These are phyloP conservation scores for Mohoua ochrocephala DNA, from an alignment of 2,113 vertebrate genomes.

Conservation along the genomic window DNA sequence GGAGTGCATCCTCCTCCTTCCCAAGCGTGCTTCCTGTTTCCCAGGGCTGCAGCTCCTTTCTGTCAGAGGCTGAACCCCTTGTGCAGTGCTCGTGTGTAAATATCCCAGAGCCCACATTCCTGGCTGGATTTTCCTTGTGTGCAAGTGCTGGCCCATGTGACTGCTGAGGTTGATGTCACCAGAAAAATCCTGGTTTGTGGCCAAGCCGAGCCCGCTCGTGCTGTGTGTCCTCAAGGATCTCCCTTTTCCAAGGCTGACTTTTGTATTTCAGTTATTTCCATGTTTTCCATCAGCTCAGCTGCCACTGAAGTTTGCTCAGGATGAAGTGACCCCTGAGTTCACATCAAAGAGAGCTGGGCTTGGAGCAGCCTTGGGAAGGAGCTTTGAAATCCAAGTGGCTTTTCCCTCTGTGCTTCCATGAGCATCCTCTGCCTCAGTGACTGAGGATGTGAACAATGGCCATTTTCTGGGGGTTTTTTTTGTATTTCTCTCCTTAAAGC, in stretches of 20 bases:
- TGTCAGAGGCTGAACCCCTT: not conserved
- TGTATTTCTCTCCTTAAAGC: not conserved
- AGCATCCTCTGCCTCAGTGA: not conserved
- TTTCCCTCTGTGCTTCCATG: not conserved
- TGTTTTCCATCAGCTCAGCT: not conserved
- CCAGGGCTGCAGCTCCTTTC: not conserved
- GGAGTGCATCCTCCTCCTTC: not conserved
- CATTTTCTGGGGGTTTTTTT: not conserved
- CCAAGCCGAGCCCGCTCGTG: not conserved
- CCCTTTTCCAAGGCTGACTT: not conserved
- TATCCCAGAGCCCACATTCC: not conserved
- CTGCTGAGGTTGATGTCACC: not conserved
- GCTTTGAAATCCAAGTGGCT: not conserved
- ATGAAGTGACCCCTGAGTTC: not conserved
- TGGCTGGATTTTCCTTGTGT: not conserved
- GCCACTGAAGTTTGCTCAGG: not conserved
- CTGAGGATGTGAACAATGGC: not conserved
- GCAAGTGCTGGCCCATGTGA: not conserved
- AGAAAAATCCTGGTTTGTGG: not conserved
- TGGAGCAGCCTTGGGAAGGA: not conserved
- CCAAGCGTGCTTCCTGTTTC: conserved; percentile 2
- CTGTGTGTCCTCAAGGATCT: not conserved
- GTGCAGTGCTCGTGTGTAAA: not conserved
- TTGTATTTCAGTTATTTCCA: not conserved
- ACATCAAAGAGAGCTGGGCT: not conserved